Conservation (phyloP, 2,797 vertebrate genomes). For the Lemur catta region DNA sequence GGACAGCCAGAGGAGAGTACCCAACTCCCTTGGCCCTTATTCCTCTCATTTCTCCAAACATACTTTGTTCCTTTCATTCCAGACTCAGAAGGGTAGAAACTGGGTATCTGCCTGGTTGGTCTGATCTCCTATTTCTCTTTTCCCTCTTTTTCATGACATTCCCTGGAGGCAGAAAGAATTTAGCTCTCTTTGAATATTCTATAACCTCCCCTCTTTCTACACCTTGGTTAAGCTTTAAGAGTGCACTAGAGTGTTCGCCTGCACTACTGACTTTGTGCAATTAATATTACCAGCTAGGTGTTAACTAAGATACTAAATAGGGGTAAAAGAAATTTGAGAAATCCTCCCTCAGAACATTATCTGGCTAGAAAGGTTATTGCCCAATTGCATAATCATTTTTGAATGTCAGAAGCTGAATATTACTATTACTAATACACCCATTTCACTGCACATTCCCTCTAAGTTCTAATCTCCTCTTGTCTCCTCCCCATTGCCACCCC, state of each 20-base stretch:
- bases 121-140: background rate
- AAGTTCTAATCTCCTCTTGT: background rate
- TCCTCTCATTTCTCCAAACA: background rate
- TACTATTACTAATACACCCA: background rate
- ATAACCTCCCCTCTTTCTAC: background rate
- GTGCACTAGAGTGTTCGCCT: background rate
- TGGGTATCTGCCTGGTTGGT: background rate
- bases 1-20: background rate
- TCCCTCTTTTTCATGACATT: background rate
- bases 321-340: background rate
- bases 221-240: background rate
- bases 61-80: background rate
- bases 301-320: background rate
- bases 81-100: background rate
- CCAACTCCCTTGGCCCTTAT: fast-evolving
- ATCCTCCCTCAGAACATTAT: background rate
- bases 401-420: background rate
- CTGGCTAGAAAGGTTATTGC: background rate
- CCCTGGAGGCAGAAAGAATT: background rate
- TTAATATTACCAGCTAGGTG: background rate
- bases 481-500: fast-evolving
- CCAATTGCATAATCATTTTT: background rate
- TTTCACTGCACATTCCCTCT: background rate
- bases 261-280: background rate
- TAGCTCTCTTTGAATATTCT: background rate